Evolutionary conservation across 1,140 invertebrate genomes (phyloP), one percentile per base, ranked within the genome.

Genomic region (Diachasma alloeum): DNA sequence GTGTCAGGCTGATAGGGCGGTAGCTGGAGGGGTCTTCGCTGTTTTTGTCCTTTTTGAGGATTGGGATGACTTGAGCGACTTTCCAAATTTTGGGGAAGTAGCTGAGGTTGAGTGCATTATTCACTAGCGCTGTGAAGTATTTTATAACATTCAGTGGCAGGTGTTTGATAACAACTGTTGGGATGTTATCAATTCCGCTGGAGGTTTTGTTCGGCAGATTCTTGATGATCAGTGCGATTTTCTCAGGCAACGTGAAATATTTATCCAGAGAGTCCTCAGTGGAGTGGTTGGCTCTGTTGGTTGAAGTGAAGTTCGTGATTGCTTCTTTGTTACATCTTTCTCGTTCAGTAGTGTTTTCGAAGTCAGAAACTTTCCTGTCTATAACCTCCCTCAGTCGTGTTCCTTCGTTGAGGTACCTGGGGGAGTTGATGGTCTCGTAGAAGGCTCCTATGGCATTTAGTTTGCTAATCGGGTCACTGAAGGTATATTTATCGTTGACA

Each of bases 1-100:
- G 2, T n/a, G 77, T 74, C 9, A 81, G 71, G 68, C 78, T 80
- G 0, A 85, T 56, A 0, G 82, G 80, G 24, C 81, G 13, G 39
- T 81, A 81, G 31, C 72, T 70, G 19, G 79, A 79, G 0, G 78
- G n/a, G n/a, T n/a, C n/a, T n/a, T n/a, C n/a, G n/a, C n/a, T n/a
- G n/a, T n/a, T n/a, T n/a, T n/a, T n/a, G n/a, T n/a, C n/a, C n/a
- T n/a, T n/a, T n/a, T n/a, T n/a, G n/a, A n/a, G n/a, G n/a, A n/a
- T n/a, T n/a, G n/a, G n/a, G n/a, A n/a, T n/a, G n/a, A n/a, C n/a
- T n/a, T n/a, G n/a, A n/a, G n/a, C n/a, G n/a, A n/a, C n/a, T n/a
- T n/a, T n/a, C n/a, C n/a, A n/a, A n/a, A n/a, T n/a, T n/a, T n/a
- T n/a, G n/a, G n/a, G n/a, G n/a, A n/a, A n/a, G n/a, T n/a, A n/a